phyloP scores from a whole-genome alignment of 2,888 invertebrate genomes.

The Cheilosia soror region DNA sequence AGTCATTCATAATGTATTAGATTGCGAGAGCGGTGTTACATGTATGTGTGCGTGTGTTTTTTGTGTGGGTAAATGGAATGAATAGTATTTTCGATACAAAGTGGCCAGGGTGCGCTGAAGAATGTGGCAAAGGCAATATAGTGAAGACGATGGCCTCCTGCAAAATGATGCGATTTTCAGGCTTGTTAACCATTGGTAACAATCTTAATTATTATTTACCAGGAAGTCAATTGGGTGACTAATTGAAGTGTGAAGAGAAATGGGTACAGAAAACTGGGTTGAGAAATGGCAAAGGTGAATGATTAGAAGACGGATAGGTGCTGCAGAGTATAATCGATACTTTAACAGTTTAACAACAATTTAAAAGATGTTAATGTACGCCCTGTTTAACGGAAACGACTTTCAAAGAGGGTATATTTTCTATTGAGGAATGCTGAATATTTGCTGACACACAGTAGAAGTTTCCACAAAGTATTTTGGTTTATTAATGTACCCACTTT shows the following conservation, averaged over 20 bases:
- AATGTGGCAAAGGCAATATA: constrained; percentile 38
- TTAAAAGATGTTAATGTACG: no score
- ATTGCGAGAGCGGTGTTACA: constrained; percentile 27
- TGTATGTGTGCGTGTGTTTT: not conserved
- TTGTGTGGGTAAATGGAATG: constrained; percentile 5
- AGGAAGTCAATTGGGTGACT: constrained; percentile 57
- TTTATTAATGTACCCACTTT: no score
- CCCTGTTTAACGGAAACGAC: no score
- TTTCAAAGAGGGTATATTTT: no score
- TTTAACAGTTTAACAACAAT: no score
- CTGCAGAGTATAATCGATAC: no score
- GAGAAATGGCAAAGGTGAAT: constrained; percentile 9
- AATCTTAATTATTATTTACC: constrained; percentile 63
- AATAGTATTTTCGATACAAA: constrained; percentile 18
- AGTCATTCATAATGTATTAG: constrained; percentile 64
- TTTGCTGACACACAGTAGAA: no score
- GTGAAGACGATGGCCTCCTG: constrained; percentile 1
- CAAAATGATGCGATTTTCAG: constrained; percentile 58
- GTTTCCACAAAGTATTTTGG: no score
- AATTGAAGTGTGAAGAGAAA: constrained; percentile 44
- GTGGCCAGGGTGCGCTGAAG: constrained; percentile 24
- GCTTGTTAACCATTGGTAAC: constrained; percentile 65
- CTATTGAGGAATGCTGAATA: no score
- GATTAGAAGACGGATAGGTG: not conserved
- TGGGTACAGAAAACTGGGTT: not conserved